Conservation (phyloP, 2,113 vertebrate species). For the Dicaeum eximium region DNA sequence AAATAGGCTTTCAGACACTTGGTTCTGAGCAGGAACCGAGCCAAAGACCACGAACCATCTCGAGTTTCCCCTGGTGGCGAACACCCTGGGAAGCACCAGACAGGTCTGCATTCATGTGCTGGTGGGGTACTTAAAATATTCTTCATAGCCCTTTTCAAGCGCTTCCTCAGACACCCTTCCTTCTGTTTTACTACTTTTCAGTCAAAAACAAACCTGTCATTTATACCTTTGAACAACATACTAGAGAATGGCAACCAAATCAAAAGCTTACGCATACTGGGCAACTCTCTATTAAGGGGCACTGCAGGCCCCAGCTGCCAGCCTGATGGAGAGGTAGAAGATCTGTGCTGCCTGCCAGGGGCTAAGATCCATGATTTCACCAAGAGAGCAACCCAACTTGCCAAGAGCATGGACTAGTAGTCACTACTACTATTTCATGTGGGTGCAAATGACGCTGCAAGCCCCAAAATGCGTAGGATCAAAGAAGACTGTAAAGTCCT, state of each 20-base stretch:
- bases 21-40: background rate
- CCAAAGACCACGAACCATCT: background rate
- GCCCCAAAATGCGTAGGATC: background rate
- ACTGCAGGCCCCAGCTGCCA: background rate
- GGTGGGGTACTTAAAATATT: background rate
- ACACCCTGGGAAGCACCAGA: background rate
- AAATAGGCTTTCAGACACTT: background rate
- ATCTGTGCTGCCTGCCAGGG: background rate
- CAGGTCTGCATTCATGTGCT: background rate
- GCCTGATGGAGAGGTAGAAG: background rate
- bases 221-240: background rate
- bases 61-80: background rate
- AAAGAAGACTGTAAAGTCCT: background rate
- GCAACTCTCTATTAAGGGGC: background rate
- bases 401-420: background rate
- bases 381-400: background rate
- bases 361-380: background rate
- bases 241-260: background rate
- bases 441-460: background rate
- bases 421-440: accelerated
- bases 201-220: background rate
- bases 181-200: background rate
- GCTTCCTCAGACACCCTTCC: background rate
- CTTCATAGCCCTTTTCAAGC: background rate
- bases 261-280: background rate